Percentiles rank a stretch among this genome's conserved stretches.
These are phyloP conservation scores for Pelagia noctiluca DNA, from an alignment of 30 jellyfish, hydroid and myxozoan species.

Conservation along the genomic window DNA sequence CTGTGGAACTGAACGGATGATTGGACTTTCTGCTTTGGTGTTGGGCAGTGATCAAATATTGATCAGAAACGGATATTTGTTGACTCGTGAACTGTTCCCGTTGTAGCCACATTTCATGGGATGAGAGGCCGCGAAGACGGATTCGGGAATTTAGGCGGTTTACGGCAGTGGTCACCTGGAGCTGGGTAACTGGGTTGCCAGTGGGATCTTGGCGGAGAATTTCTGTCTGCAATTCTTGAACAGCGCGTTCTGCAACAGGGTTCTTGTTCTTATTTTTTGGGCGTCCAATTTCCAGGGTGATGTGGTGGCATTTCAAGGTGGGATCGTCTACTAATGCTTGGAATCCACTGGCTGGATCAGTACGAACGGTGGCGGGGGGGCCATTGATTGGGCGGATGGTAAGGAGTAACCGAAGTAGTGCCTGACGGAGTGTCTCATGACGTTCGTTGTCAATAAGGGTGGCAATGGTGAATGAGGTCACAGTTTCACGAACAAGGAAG, in stretches of 20 bases:
- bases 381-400: conserved; percentile 29
- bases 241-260: conserved; percentile 69
- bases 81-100: conserved; percentile 24
- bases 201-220: conserved; percentile 35
- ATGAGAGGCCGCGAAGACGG: conserved; percentile 32
- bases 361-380: conserved; percentile 44
- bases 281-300: conserved; percentile 52
- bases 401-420: no score
- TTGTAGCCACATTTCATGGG: conserved; percentile 50
- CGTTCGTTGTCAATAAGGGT: neutral
- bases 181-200: neutral
- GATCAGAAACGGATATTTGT: conserved; percentile 13
- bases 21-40: no score
- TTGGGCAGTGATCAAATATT: conserved; percentile 2
- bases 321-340: conserved; percentile 1
- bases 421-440: conserved; percentile 12
- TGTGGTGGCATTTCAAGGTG: neutral
- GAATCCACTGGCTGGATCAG: conserved; percentile 64
- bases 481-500: conserved; percentile 42
- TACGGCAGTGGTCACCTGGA: conserved; percentile 40
- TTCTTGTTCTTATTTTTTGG: no score
- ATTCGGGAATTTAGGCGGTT: conserved; percentile 44
- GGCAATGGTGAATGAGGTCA: conserved; percentile 26
- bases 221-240: conserved; percentile 41
- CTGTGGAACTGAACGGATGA: no score